Conservation (phyloP, 2,888 invertebrate species). For the Drosophila prostipennis region DNA sequence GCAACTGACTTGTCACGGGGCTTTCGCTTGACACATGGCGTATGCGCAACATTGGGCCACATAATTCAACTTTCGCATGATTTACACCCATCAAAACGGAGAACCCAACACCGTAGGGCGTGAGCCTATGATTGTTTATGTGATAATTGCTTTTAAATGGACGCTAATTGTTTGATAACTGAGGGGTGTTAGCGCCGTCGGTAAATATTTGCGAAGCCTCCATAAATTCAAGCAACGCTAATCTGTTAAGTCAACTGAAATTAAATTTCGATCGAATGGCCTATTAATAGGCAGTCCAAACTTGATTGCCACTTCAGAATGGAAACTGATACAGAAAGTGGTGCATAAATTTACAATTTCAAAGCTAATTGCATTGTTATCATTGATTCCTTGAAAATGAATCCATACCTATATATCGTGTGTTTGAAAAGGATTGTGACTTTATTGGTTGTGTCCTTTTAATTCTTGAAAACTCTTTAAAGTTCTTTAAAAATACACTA, state of each 20-base stretch:
- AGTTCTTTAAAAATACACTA: too few species aligned
- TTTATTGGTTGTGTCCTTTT: too few species aligned
- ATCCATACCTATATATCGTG: too few species aligned
- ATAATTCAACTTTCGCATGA: constrained; percentile 13
- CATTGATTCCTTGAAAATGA: neutral
- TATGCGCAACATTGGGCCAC: constrained; percentile 30
- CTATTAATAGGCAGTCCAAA: constrained; percentile 24
- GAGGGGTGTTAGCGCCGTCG: constrained; percentile 15
- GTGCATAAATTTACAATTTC: neutral
- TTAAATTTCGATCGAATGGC: constrained; percentile 33
- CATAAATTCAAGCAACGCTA: constrained; percentile 35
- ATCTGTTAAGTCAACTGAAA: constrained; percentile 30
- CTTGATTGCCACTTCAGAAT: constrained; percentile 43
- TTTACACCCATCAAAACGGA: constrained; percentile 2
- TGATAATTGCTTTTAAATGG: constrained; percentile 46
- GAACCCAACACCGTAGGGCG: constrained; percentile 7
- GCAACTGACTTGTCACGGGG: constrained; percentile 56
- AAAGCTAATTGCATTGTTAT: constrained; percentile 35
- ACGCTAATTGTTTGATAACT: constrained; percentile 39
- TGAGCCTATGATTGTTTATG: constrained; percentile 8
- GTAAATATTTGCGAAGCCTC: constrained; percentile 35
- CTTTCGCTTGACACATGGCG: constrained; percentile 33
- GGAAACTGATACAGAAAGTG: constrained; percentile 4
- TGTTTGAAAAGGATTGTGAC: too few species aligned
- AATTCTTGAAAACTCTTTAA: too few species aligned